phyloP scores from a whole-genome alignment of 2,888 invertebrate species.

The Synergus laeviventris region DNA sequence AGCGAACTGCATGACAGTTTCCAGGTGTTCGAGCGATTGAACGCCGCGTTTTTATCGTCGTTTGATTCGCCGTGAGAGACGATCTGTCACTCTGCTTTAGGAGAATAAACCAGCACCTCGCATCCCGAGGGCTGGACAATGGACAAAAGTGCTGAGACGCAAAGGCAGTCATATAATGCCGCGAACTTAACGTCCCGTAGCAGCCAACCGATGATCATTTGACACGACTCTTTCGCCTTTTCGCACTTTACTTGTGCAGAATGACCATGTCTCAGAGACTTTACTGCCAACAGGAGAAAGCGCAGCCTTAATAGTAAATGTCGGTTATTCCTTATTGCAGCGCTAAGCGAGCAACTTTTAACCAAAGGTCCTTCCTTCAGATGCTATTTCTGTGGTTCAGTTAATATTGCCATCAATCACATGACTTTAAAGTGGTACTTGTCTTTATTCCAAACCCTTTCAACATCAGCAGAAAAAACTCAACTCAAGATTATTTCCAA shows the following conservation, averaged over 20 bases:
- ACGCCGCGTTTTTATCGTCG: constrained; percentile 50
- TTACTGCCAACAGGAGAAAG: constrained; percentile 58
- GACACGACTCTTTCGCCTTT: constrained; percentile 51
- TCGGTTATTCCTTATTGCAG: constrained; percentile 55
- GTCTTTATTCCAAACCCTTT: neutral
- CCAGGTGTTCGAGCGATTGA: neutral
- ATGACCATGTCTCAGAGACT: constrained; percentile 57
- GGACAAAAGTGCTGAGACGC: constrained; percentile 44
- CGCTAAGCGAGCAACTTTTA: constrained; percentile 49
- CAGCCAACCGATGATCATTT: constrained; percentile 47
- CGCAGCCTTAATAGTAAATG: constrained; percentile 58
- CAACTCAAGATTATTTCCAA: neutral
- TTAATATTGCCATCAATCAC: constrained; percentile 13
- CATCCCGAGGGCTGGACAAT: constrained; percentile 46
- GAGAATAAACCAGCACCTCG: constrained; percentile 44
- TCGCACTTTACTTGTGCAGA: constrained; percentile 53
- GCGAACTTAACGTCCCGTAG: constrained; percentile 45
- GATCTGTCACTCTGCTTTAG: constrained; percentile 49
- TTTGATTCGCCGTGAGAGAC: constrained; percentile 50
- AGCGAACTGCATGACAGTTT: neutral
- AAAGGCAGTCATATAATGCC: constrained; percentile 46
- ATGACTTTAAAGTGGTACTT: neutral
- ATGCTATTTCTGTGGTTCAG: constrained; percentile 11
- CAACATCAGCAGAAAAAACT: neutral
- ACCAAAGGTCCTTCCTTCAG: constrained; percentile 10